These are phyloP conservation scores for Sicus ferrugineus DNA, from an alignment of 2,888 invertebrate species.

Conservation along the genomic window DNA sequence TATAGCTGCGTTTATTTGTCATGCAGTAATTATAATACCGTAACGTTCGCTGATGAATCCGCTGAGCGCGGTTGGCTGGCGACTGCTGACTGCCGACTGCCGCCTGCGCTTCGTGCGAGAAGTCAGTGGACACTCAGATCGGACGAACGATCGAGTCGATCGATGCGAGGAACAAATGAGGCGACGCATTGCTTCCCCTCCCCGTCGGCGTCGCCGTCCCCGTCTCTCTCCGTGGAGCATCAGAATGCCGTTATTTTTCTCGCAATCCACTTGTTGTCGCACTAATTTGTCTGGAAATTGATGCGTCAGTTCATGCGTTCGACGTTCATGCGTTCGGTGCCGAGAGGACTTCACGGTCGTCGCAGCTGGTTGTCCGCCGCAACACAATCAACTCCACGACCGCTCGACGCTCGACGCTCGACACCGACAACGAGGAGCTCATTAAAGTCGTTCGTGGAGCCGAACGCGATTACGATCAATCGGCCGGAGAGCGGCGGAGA, in stretches of 20 bases:
- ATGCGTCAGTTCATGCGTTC: not conserved
- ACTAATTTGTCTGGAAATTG: conserved; percentile 26
- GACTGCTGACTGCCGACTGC: not conserved
- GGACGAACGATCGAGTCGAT: too few relatives aligned
- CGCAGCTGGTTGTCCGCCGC: conserved; percentile 13
- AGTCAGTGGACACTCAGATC: not conserved
- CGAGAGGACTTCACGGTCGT: not conserved
- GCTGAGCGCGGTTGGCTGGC: not conserved
- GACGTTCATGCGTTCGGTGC: not conserved
- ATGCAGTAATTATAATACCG: conserved; percentile 50
- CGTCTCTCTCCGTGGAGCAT: too few relatives aligned
- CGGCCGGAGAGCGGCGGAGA: not conserved
- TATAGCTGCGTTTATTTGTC: conserved; percentile 53
- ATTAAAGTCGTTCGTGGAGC: conserved; percentile 17
- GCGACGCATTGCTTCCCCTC: not conserved
- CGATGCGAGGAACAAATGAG: not conserved
- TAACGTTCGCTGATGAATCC: conserved; percentile 45
- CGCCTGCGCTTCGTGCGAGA: not conserved
- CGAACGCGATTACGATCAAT: conserved; percentile 22
- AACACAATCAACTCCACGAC: conserved; percentile 4
- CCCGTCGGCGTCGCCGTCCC: not conserved
- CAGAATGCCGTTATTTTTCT: too few relatives aligned
- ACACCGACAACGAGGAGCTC: not conserved
- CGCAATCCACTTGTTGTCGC: conserved; percentile 25
- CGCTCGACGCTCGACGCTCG: not conserved